Evolutionary conservation across 2,888 invertebrate species (phyloP).

Genomic region (Drosophila kanekoi): DNA sequence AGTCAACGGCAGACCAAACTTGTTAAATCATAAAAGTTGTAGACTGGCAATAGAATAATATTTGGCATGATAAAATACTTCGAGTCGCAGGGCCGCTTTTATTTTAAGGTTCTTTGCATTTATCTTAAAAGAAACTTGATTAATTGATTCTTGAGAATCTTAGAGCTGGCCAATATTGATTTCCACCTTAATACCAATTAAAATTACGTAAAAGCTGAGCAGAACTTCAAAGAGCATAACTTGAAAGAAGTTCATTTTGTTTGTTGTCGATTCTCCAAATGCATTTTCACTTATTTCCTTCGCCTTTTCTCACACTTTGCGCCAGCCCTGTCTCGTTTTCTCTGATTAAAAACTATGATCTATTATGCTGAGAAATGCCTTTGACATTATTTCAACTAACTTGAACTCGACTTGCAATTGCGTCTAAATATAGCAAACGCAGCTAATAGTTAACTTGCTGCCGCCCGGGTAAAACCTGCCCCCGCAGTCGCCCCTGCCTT

Average conservation of each 20-base stretch:
- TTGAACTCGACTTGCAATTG: slow-evolving; percentile 24
- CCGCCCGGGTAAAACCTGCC: background rate
- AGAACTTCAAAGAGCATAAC: too few relatives aligned
- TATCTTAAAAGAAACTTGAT: too few relatives aligned
- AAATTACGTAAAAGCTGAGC: too few relatives aligned
- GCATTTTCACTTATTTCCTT: background rate
- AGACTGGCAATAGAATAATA: too few relatives aligned
- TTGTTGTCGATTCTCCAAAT: background rate
- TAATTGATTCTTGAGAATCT: too few relatives aligned
- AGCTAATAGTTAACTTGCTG: slow-evolving; percentile 14
- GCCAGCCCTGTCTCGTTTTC: background rate
- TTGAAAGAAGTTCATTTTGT: background rate
- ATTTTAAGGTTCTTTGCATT: too few relatives aligned
- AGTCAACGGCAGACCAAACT: background rate
- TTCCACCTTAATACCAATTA: too few relatives aligned
- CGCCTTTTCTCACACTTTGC: background rate
- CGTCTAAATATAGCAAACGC: slow-evolving; percentile 8
- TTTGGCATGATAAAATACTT: background rate
- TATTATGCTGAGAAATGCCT: slow-evolving; percentile 23
- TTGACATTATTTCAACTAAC: slow-evolving; percentile 21
- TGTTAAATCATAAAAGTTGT: background rate
- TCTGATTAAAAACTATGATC: slow-evolving; percentile 1
- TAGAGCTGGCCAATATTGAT: too few relatives aligned
- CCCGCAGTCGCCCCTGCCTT: too few relatives aligned
- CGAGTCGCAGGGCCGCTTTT: too few relatives aligned